Evolutionary conservation across 2,888 invertebrate species (phyloP), one percentile per base, ranked within the genome.

Genomic region (Ormia ochracea): DNA sequence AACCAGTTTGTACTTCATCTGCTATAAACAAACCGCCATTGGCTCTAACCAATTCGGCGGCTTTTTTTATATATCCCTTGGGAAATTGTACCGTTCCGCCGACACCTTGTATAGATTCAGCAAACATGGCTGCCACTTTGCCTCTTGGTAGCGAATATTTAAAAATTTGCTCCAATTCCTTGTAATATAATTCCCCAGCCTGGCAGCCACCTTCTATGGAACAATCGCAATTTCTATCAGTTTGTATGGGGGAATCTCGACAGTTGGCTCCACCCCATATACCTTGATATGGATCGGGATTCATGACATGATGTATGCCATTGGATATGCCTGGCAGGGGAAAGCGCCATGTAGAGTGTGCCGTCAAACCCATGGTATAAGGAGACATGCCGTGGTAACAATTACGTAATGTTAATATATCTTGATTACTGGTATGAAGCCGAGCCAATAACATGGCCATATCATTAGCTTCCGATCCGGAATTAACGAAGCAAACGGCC

Each of bases 1-100:
- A 98, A 2, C 99, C 99, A 0, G 98, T 96, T 91, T 99, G 99
- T 0, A 98, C 96, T 92, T 99, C 99, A 90, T 99, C 99, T 4
- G 96, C 92, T 73, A 99, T 94, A 85, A 94, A 96, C 1, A 99
- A 83, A 4, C 98, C 99, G 1, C 98, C 98, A 84, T 94, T 92
- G 52, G 93, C 91, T 82, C 94, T 93, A 0, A 98, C 93, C 50
- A 95, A 88, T 23, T 95, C 93, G 82, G 94, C 94, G 0, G 96
- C 96, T 85, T 93, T 93, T 86, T 93, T 94, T 12, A 99, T 87
- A 88, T 95, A 99, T 3, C 94, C 94, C 87, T 94, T 96, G 0
- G 99, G 97, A 87, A 93, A 98, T 88, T 99, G 99, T 0, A 98
- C 95, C 0, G 94, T 92, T 0, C 99, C 99, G 12, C 98, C 98